Conservation (phyloP, 1,140 invertebrate genomes). For the Ericerus pela region DNA sequence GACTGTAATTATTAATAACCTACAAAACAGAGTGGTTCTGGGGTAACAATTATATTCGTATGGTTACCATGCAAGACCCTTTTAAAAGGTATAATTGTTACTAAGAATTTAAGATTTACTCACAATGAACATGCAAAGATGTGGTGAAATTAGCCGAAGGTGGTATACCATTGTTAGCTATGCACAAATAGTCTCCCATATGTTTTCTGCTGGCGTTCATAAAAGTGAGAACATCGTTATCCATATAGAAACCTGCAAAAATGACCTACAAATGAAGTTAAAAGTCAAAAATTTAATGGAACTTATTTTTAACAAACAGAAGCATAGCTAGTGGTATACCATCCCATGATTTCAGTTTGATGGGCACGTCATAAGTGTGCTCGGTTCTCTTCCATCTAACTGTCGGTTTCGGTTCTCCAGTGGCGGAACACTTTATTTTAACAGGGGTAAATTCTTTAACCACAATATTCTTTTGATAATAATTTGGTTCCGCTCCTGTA, state of each 20-base stretch:
- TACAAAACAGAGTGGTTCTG: too few species aligned
- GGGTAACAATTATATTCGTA: too few species aligned
- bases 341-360: conserved; percentile 43
- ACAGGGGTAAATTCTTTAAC: conserved; percentile 59
- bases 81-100: too few species aligned
- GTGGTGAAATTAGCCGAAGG: conserved; percentile 65
- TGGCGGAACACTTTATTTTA: conserved; percentile 55
- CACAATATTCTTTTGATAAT: conserved; percentile 28
- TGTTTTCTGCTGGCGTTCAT: conserved; percentile 66
- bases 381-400: conserved; percentile 61
- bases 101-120: conserved; percentile 38
- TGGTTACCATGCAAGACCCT: too few species aligned
- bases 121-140: conserved; percentile 73
- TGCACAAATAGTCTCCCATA: conserved; percentile 72
- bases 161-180: conserved; percentile 74
- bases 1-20: too few species aligned
- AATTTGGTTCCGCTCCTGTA: background rate
- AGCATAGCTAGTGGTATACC: conserved; percentile 30
- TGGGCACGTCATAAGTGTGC: conserved; percentile 45
- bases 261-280: background rate
- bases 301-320: background rate
- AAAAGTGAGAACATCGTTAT: conserved; percentile 51
- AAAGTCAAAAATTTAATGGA: background rate
- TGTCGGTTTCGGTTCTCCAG: conserved; percentile 53
- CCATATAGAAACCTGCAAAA: background rate